Percentiles rank a stretch among this genome's conserved stretches.
Evolutionary conservation across 2,113 vertebrate species (phyloP).

Genomic region (Apodemus speciosus): DNA sequence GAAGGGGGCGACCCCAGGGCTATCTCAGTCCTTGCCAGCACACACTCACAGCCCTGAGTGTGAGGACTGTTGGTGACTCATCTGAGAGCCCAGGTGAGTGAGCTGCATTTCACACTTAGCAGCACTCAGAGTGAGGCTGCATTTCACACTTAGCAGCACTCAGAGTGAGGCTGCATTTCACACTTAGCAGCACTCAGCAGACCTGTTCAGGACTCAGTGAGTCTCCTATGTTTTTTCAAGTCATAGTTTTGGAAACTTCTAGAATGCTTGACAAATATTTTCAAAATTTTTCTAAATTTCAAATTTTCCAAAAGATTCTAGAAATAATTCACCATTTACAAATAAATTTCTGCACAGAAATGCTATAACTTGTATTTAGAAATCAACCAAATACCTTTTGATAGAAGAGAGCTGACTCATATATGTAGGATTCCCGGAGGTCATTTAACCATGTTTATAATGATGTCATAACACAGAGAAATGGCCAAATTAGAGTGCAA

Average conservation of each 20-base stretch:
- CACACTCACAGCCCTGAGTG: neutral
- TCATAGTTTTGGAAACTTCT: slow-evolving; percentile 35
- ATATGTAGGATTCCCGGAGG: neutral
- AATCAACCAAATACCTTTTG: slow-evolving; percentile 23
- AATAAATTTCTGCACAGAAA: slow-evolving; percentile 50
- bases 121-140: no score
- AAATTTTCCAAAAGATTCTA: neutral
- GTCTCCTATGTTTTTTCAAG: slow-evolving; percentile 24
- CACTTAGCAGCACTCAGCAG: neutral
- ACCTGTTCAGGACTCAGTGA: neutral
- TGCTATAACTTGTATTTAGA: slow-evolving; percentile 47
- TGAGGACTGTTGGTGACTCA: neutral
- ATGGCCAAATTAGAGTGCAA: neutral
- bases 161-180: no score
- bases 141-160: no score
- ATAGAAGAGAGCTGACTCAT: neutral
- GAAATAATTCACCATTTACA: slow-evolving; percentile 55
- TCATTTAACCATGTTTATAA: slow-evolving; percentile 9
- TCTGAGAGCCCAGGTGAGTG: neutral
- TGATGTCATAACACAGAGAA: neutral
- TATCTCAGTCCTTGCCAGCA: neutral
- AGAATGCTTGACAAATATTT: neutral
- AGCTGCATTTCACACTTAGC: neutral
- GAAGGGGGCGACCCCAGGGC: neutral
- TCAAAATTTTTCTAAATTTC: neutral